Evolutionary conservation across 2,113 vertebrate species (phyloP).

Genomic region (Pogona vitticeps): DNA sequence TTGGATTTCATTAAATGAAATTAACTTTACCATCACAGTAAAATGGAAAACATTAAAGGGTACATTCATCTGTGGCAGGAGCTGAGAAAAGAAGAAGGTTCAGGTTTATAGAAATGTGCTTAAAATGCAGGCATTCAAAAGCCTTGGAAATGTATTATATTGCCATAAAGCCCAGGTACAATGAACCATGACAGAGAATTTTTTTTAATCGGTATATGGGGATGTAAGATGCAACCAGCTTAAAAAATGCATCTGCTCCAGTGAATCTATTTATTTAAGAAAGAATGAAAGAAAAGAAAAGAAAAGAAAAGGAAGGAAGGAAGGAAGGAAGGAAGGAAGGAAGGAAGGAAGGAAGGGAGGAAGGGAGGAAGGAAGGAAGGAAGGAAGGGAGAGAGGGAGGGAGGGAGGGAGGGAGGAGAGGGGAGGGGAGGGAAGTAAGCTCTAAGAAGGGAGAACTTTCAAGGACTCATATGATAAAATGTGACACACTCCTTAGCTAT

Average conservation of each 20-base stretch:
- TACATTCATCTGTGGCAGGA: constrained; percentile 51
- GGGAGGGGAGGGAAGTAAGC: background rate
- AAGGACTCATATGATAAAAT: background rate
- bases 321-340: no score
- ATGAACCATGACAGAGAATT: constrained; percentile 46
- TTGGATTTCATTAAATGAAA: constrained; percentile 67
- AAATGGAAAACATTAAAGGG: constrained; percentile 57
- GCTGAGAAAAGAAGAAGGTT: constrained; percentile 25
- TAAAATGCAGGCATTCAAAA: constrained; percentile 8
- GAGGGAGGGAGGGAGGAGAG: no score
- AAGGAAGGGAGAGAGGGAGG: background rate
- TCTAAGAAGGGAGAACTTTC: background rate
- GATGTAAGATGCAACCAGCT: constrained; percentile 18
- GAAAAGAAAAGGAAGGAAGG: no score
- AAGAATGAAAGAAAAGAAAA: no score
- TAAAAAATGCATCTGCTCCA: constrained; percentile 40
- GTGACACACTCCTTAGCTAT: constrained; percentile 26
- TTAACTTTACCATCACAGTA: constrained; percentile 64
- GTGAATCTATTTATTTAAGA: constrained; percentile 18
- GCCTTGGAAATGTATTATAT: constrained; percentile 44
- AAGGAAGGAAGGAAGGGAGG: no score
- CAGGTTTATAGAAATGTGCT: constrained; percentile 23
- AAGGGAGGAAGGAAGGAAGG: no score
- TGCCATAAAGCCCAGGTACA: constrained; percentile 45
- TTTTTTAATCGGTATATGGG: constrained; percentile 30